Base-by-base conservation (phyloP, 2,888 invertebrate genomes). In the Epirrhoe tristata region DNA sequence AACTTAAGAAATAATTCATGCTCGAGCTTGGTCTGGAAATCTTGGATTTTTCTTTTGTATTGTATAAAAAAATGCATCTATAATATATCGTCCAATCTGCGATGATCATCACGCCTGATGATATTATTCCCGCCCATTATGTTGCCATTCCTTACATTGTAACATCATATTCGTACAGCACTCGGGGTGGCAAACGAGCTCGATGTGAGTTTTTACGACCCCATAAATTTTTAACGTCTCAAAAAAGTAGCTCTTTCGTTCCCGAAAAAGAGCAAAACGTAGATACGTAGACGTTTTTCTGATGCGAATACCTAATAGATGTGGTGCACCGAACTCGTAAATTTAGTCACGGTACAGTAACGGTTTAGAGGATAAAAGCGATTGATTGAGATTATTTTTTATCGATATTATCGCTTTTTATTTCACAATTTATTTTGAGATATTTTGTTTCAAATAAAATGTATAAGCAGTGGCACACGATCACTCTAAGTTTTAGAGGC, bases 151-250 rank as follows among this genome's bases (percentile, higher is more conserved):
- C 58, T 57, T 83, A 86, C 88, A 81, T 79, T 82, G 84, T 86
- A 83, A 83, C 80, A 77, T 85, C 84, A 87, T 86, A 85, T 86
- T 85, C 82, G 80, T 82, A 66, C 80, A 72, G 78, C 78, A 80
- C 80, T 80, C 76, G 77, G 73, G 61, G 80, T 82, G 81, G 82
- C 83, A 85, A 87, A 86, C 87, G 87, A 83, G 83, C 80, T 81
- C 76, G 79, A 82, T 79, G 81, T 78, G 85, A 83, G 77, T 86
- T 91, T 92, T 91, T 92, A 91, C 83, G 90, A 88, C 77, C 80
- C 81, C 76, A 88, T 91, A 91, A 91, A 92, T 90, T 90, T 91
- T 91, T 90, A 89, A 90, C 86, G 85, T 86, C 82, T 79, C 83
- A 88, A 90, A 89, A 86, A 89, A 87, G 83, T 81, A 78, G 81